Base-by-base conservation (phyloP, 2,888 invertebrate genomes). In the Lasius fuliginosus region DNA sequence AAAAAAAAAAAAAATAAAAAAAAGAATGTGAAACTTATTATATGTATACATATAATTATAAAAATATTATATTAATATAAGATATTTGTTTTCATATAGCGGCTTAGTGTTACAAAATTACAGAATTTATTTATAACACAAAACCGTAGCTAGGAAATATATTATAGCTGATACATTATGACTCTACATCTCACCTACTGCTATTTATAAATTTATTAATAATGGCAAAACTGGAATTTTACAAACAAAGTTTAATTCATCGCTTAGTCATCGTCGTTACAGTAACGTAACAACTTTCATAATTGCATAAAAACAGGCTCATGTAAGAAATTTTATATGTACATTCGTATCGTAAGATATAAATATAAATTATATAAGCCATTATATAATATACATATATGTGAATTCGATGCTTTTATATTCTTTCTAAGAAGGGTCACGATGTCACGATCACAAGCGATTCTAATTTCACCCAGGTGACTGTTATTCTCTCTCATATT, bases 271-370 rank as follows among this genome's bases (percentile, higher is more conserved):
- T 73, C 23, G n/a, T 18, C 15, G 40, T 8, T 18, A 53, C 8
- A 49, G 18, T 33, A 49, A 53, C 12, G 18, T 62, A 62, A 74
- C 30, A 62, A 42, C 58, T 73, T 73, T 73, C 73, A 12, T n/a
- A 75, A 23, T 46, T 75, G 46, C n/a, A 64, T 46, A 62, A 74
- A 74, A 74, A 64, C 15, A 71, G 18, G 6, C 40, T 42, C 30
- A 8, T 3, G 11, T 42, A 12, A 5, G 4, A 62, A 42, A 74
- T 62, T 60, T 46, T 27, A 62, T 23, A 9, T 53, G 27, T n/a
- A 6, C 27, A 40, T 74, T 56, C 40, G 5, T 36, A 36, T 36
- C 36, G 0, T n/a, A 49, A 53, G n/a, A 42, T 30, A 33, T n/a
- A 23, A 30, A 15, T 42, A 42, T 11, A 4, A 30, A 74, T 56